Evolutionary conservation across 2,113 vertebrate genomes (phyloP).

Genomic region (Campylorhamphus procurvoides): DNA sequence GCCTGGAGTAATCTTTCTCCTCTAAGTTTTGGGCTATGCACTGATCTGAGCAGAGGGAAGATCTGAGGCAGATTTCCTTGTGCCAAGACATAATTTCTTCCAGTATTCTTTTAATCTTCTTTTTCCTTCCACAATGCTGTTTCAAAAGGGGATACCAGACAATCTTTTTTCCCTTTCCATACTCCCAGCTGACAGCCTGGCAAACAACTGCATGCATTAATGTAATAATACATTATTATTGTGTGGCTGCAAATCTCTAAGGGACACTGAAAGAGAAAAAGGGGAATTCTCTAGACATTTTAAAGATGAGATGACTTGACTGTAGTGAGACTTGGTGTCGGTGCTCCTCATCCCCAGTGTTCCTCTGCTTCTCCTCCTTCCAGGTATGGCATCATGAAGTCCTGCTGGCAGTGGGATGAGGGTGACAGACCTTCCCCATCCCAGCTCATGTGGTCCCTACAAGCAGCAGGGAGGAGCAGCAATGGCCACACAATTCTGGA

Average conservation of each 20-base stretch:
- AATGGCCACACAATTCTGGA: constrained; percentile 82
- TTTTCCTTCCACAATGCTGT: background rate
- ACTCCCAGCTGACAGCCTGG: background rate
- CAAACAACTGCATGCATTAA: background rate
- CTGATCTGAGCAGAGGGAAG: background rate
- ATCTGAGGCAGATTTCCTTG: background rate
- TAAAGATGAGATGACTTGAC: background rate
- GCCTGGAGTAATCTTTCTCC: background rate
- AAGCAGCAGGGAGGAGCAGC: constrained; percentile 76
- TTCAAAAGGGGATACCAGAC: background rate
- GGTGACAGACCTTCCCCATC: constrained; percentile 73
- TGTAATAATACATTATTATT: background rate
- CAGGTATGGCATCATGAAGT: constrained; percentile 87
- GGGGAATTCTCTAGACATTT: background rate
- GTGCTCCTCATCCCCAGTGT: background rate
- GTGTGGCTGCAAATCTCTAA: background rate
- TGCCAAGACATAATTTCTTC: background rate
- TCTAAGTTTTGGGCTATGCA: background rate
- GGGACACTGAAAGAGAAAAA: background rate
- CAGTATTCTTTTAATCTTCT: background rate
- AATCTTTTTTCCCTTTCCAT: background rate
- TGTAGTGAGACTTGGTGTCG: background rate
- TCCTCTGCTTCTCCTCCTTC: background rate
- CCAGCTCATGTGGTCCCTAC: constrained; percentile 76
- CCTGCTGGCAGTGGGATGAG: constrained; percentile 89